These are phyloP conservation scores for Amblyraja radiata DNA, from an alignment of 2,797 vertebrate species.

Conservation along the genomic window DNA sequence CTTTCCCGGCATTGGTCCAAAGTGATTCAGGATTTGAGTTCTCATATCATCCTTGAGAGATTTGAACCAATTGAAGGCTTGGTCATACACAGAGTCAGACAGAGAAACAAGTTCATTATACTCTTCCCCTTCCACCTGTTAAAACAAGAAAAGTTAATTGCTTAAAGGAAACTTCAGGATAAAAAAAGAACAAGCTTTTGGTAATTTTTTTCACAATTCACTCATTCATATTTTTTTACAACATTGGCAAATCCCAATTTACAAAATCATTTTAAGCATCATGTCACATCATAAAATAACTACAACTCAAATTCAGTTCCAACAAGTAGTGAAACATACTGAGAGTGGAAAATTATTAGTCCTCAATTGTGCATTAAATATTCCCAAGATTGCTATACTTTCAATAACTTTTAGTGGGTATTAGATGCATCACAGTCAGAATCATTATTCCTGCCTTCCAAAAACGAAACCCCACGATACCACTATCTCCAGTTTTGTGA, in stretches of 20 bases:
- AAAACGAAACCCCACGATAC: background rate
- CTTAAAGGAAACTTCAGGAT: background rate
- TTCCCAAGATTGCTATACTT: background rate
- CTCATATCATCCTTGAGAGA: slow-evolving; percentile 86
- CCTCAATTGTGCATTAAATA: background rate
- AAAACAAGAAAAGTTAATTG: slow-evolving; percentile 37
- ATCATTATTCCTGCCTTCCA: background rate
- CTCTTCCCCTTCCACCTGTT: slow-evolving; percentile 75
- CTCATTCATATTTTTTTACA: background rate
- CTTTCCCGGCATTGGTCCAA: slow-evolving; percentile 79
- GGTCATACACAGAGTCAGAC: slow-evolving; percentile 79
- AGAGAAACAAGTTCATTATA: slow-evolving; percentile 72
- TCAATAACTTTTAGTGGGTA: background rate
- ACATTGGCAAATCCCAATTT: background rate
- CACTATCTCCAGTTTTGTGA: background rate
- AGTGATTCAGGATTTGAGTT: slow-evolving; percentile 85
- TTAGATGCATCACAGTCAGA: background rate
- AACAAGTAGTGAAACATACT: background rate
- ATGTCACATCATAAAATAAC: background rate
- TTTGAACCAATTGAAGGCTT: slow-evolving; percentile 82
- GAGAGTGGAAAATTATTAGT: background rate
- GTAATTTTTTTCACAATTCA: background rate
- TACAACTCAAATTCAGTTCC: background rate
- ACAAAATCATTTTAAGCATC: background rate
- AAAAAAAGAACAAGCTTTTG: background rate